Base-by-base conservation (phyloP, 2,888 invertebrate species). In the Drosophila niveifrons region DNA sequence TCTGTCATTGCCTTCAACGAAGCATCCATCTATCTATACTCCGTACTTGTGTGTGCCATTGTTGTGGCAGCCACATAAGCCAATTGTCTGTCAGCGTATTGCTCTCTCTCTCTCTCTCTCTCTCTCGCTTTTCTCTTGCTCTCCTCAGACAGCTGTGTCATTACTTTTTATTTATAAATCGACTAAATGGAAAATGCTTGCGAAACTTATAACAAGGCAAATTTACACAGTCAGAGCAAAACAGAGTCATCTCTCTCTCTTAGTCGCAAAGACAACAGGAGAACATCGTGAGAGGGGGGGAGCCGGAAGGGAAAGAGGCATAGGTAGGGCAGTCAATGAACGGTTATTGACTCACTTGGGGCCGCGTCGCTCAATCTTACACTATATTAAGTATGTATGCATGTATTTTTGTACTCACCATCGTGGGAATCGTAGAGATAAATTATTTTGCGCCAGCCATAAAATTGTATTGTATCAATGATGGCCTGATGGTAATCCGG, bases 401-500 rank as follows among this genome's bases (percentile, higher is more conserved):
- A 29, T 51, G 15, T 57, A 44, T 46, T 65, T 9, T 52, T 13
- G 39, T 86, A 94, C 95, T 94, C 92, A 96, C 96, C 96, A 91
- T 96, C 95, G 87, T 96, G 95, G 47, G 95, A 95, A 93, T 96
- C 96, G 92, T 96, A 96, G 82, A 96, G 93, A 93, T 96, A 96
- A 91, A 96, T 95, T 89, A 96, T 95, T 92, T 95, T 94, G 83
- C 94, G 94, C 96, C 96, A 97, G 66, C 95, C 96, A 93, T 99
- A 99, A 93, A 97, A 96, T 76, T 96, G 94, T 89, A 99, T 97
- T 67, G 98, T 96, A 93, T 98, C 98, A 82, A 98, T 96, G 91
- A 99, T 96, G 64, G 99, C 98, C 90, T 96, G 96, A 92, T 98
- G 97, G 93, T 98, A 98, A 93, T 98, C 97, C 34, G 99, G 99